Evolutionary conservation across 2,797 vertebrate genomes (phyloP), one percentile per base, ranked within the genome.

Genomic region (Poeciliopsis presidionis): DNA sequence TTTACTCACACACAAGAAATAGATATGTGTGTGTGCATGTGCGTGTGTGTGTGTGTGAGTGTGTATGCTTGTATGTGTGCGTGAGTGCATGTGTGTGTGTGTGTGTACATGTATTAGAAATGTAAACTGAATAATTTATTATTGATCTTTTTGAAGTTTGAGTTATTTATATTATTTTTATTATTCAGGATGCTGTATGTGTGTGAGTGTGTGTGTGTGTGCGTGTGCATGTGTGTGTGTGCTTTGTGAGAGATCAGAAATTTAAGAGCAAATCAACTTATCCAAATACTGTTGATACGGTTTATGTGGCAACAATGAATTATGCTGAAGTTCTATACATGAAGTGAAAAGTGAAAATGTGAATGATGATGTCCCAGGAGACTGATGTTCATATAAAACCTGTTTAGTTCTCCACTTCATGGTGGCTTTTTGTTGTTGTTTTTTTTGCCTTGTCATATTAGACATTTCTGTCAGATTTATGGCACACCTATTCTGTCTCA

Each of bases 291-390:
- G 74, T 4, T 45, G 45, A 39, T 63, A 36, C 3, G 8, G 61
- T 61, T 61, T 36, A 63, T 74, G 72, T 16, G 45, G 45, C 55
- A 77, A 76, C 36, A 20, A 12, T 72, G 14, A 61, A 1, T 63
- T 65, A 41, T 22, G 47, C 59, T 51, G 36, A 65, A 67, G 41
- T 73, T 53, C 12, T 51, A 25, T 36, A 22, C 30, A 36, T 63
- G n/a, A 76, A 79, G 57, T 49, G 30, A 79, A 43, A 47, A 73
- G 47, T 16, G 41, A 77, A 76, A 57, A 72, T 82, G 57, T 90
- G 92, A 86, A 93, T 86, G 82, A 92, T 91, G 93, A 95, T 72
- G 93, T 94, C 94, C 18, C 84, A 51, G 83, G 43, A 85, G 91
- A 90, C 93, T 86, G 93, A 95, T 91, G 91, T 94, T 94, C 92